phyloP scores from a whole-genome alignment of 2,888 invertebrate species.

The Cheilosia variabilis region DNA sequence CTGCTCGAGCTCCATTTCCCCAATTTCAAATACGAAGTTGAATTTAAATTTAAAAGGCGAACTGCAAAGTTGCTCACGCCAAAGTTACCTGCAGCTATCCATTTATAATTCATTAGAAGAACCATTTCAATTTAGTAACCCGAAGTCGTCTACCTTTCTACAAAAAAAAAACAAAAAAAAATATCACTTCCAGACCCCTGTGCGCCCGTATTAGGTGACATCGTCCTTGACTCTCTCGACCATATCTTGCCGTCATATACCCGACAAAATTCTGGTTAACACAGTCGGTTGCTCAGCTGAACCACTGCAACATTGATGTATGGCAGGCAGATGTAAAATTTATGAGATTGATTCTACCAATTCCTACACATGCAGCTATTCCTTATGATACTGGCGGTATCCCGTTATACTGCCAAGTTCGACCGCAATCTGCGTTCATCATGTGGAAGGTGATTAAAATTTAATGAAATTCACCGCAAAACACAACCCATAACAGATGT shows the following conservation, averaged over 20 bases:
- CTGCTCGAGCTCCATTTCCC: too few relatives aligned
- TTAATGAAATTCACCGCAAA: constrained; percentile 70
- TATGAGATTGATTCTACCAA: constrained; percentile 67
- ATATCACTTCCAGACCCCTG: too few relatives aligned
- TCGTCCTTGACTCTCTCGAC: constrained; percentile 19
- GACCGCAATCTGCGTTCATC: constrained; percentile 70
- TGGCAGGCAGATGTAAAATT: constrained; percentile 54
- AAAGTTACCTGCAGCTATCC: not conserved
- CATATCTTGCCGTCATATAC: not conserved
- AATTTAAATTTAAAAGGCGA: too few relatives aligned
- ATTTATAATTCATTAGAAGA: constrained; percentile 18
- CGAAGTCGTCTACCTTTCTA: not conserved
- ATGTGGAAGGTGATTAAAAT: constrained; percentile 69
- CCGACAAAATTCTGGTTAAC: not conserved
- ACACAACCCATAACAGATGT: constrained; percentile 29
- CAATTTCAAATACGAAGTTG: too few relatives aligned
- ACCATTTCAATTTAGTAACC: constrained; percentile 7
- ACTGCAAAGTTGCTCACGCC: too few relatives aligned
- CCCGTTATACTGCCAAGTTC: constrained; percentile 60
- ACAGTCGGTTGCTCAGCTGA: constrained; percentile 18
- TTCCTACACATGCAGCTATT: constrained; percentile 25
- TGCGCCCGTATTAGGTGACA: constrained; percentile 14
- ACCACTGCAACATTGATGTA: constrained; percentile 61
- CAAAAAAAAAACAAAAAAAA: not conserved
- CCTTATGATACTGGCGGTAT: constrained; percentile 25